Base-by-base conservation (phyloP, 2,113 vertebrate genomes). In the Zosterops borbonicus region DNA sequence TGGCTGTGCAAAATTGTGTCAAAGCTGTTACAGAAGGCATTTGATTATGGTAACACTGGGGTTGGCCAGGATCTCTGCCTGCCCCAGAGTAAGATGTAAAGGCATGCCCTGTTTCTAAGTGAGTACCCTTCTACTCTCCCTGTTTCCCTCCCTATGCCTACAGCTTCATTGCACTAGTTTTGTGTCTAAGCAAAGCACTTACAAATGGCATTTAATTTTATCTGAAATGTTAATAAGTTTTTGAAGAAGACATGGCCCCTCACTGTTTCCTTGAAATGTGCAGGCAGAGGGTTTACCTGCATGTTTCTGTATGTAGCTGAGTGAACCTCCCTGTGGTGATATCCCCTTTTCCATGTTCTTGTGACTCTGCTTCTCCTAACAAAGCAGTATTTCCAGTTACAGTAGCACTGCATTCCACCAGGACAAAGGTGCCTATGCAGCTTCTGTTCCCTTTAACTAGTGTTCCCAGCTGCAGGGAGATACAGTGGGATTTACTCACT, bases 11-110 rank as follows among this genome's bases (percentile, higher is more conserved):
- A 71, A 87, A 28, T 5, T 55, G 73, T 64, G 27, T 41, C 44
- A 23, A 64, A 80, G 15, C 25, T 4, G 1, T 58, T 37, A 16
- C 4, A 55, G 35, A 4, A 42, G 67, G 5, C 9, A 14, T 50
- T 64, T 10, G 4, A 4, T 33, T 37, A 7, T 0, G 3, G 73
- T 14, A 46, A 68, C 7, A 3, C 6, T 18, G 29, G n/a, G 5
- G 5, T 42, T 83, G 73, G 46, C 20, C 3, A 39, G 67, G n/a
- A 14, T 10, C 12, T 60, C 50, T 56, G 8, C 31, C 10, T 74
- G 29, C 37, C 46, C 11, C 10, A 12, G 9, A 29, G 29, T 2
- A 23, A 52, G 27, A 23, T n/a, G 18, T 9, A 37, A 80, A 28
- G 14, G 9, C 2, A 3, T n/a, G 9, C 10, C 9, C 24, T 2